These are phyloP conservation scores for Homarus americanus DNA, from an alignment of 1,140 invertebrate genomes.

Conservation along the genomic window DNA sequence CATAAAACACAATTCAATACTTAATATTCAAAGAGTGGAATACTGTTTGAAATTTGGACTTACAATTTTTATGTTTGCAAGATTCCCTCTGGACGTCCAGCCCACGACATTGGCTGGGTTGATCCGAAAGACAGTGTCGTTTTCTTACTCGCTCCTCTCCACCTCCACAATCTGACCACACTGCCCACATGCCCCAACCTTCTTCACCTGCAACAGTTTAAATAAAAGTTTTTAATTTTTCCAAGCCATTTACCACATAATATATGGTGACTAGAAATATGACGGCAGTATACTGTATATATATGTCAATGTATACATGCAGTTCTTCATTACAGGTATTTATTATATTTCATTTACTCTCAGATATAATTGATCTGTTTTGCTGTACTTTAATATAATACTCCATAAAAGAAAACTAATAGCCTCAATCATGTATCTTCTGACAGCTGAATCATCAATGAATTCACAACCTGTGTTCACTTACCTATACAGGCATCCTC, in stretches of 20 bases:
- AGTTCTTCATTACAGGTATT: too few relatives aligned
- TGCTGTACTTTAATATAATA: too few relatives aligned
- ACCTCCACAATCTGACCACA: slow-evolving; percentile 85
- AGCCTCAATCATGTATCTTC: too few relatives aligned
- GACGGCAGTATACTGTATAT: too few relatives aligned
- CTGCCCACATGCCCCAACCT: slow-evolving; percentile 84
- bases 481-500: slow-evolving; percentile 47
- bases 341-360: too few relatives aligned
- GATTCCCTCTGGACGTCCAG: slow-evolving; percentile 65
- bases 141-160: slow-evolving; percentile 73
- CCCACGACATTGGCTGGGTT: slow-evolving; percentile 62
- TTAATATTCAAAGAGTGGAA: not conserved
- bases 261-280: too few relatives aligned
- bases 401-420: too few relatives aligned
- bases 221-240: not conserved
- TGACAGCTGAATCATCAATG: too few relatives aligned
- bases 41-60: not conserved
- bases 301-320: too few relatives aligned
- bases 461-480: not conserved
- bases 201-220: slow-evolving; percentile 75
- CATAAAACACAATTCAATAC: too few relatives aligned
- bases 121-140: slow-evolving; percentile 51
- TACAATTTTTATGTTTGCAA: slow-evolving; percentile 11
- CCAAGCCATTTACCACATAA: too few relatives aligned
- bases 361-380: too few relatives aligned